Percentiles rank a stretch among this genome's conserved stretches.
Conservation (phyloP, 2,113 vertebrate genomes). For the Uria lomvia region DNA sequence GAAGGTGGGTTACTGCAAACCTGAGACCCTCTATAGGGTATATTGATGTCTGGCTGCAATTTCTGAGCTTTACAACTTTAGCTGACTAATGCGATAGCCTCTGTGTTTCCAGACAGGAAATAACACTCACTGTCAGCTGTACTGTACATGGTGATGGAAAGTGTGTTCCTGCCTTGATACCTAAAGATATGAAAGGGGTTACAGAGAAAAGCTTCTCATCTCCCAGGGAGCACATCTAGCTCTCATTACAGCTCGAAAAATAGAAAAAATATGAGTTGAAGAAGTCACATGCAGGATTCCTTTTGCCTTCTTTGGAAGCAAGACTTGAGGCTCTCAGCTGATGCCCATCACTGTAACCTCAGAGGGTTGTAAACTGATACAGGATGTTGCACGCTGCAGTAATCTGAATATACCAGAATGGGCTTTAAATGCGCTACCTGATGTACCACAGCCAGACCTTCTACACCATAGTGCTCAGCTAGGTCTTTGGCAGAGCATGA, state of each 20-base stretch:
- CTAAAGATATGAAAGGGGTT: neutral
- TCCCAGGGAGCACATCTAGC: neutral
- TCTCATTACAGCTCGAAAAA: neutral
- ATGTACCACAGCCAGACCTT: neutral
- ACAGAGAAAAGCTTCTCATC: neutral
- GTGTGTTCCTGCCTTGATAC: neutral
- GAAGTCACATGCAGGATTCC: neutral
- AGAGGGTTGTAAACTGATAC: neutral
- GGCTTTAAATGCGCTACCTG: neutral
- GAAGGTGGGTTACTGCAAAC: neutral
- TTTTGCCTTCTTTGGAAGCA: neutral
- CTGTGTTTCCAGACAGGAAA: slow-evolving; percentile 20
- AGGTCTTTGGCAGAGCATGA: neutral
- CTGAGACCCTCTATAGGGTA: neutral
- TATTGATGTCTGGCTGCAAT: neutral
- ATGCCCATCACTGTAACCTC: neutral
- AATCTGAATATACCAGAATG: neutral
- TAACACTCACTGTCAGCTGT: neutral
- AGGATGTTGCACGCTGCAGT: neutral
- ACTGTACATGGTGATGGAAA: neutral
- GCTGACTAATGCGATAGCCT: neutral
- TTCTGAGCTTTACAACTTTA: neutral
- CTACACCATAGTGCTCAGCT: neutral
- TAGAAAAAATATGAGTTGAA: neutral
- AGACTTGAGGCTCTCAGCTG: neutral